Base-by-base conservation (phyloP, 2,113 vertebrate genomes). In the Aspiorhynchus laticeps region DNA sequence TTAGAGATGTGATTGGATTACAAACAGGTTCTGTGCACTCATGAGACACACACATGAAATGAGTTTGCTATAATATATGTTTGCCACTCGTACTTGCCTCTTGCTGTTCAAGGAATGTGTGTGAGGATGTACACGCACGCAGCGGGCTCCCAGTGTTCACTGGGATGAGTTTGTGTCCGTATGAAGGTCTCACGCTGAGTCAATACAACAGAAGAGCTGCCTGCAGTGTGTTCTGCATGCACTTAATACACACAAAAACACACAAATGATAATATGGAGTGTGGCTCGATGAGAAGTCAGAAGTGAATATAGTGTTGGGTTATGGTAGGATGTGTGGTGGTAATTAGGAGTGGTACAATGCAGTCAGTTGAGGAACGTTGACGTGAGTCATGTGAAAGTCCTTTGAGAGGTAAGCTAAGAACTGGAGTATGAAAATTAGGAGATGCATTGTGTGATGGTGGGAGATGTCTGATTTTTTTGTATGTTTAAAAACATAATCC, bases 131-230 rank as follows among this genome's bases (percentile, higher is more conserved):
- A 59, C 31, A 73, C 48, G 36, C 46, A 74, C 28, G 2, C 65
- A 74, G 82, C 82, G 19, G 33, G 82, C 63, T 65, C 43, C 11
- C 63, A 51, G 61, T 69, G 80, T 83, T 83, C 41, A 83, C 80
- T 83, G 43, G 63, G 80, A 83, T 83, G 80, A 31, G 80, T 83
- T 69, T 83, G 82, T 84, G 82, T 74, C 67, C 11, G 48, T 41
- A 74, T 84, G 31, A 38, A 26, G 46, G 82, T 56, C 46, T 84
- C 82, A 71, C 21, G 67, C 82, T 84, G 82, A 71, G 82, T 84
- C 82, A 84, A 84, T 56, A 74, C 28, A 73, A 26, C 80, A 69
- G 80, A 31, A 82, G 38, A 82, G 61, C 41, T 48, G 61, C 80
- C 61, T 67, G 61, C 4, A 36, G 41, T 69, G 80, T 43, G 11